Conservation (phyloP, 2,797 vertebrate species). For the Alcedo quadribrachys region DNA sequence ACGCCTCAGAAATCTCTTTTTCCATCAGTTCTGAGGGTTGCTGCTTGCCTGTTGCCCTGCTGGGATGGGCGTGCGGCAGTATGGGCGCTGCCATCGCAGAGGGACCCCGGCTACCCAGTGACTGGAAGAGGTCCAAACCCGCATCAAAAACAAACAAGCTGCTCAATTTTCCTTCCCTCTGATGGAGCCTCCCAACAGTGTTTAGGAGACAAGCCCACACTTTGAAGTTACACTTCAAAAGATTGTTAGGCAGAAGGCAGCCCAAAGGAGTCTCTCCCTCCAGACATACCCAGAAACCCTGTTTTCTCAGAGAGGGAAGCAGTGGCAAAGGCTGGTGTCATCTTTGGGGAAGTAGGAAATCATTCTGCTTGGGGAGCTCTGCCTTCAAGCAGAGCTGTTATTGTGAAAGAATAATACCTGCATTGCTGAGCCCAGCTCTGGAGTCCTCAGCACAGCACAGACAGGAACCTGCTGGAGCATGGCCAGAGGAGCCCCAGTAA, state of each 20-base stretch:
- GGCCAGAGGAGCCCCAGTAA: neutral
- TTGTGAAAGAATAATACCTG: neutral
- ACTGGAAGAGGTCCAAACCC: conserved; percentile 16
- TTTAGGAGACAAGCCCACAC: neutral
- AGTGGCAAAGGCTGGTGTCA: neutral
- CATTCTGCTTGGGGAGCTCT: neutral
- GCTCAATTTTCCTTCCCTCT: neutral
- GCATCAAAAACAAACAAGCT: neutral
- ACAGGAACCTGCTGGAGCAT: too few species aligned
- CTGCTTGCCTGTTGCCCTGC: fast-evolving
- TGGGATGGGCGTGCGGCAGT: fast-evolving
- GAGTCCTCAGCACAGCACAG: neutral
- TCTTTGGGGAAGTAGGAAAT: neutral
- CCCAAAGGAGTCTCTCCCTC: neutral
- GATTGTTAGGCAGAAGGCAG: neutral
- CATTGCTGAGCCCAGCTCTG: neutral
- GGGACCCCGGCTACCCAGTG: neutral
- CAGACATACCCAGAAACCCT: neutral
- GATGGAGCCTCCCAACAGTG: neutral
- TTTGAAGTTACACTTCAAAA: conserved; percentile 60
- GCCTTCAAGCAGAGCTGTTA: neutral
- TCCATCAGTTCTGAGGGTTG: neutral
- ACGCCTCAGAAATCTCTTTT: neutral
- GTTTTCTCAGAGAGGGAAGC: neutral
- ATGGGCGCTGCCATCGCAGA: neutral